Evolutionary conservation across 2,113 vertebrate species (phyloP).

Genomic region (Tachycineta bicolor): DNA sequence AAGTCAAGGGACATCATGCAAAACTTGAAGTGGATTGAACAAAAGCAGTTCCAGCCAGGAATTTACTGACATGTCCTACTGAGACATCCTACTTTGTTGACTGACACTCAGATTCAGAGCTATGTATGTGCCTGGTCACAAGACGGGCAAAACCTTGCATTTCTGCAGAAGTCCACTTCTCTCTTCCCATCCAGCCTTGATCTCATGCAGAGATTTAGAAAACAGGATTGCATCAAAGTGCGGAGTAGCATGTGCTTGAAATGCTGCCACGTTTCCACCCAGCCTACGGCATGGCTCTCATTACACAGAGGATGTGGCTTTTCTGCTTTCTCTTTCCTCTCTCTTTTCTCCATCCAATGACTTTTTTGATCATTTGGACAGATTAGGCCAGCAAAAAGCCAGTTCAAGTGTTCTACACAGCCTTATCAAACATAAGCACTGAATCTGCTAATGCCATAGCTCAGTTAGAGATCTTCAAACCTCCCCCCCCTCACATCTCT

Average conservation of each 20-base stretch:
- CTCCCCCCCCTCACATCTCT: background rate
- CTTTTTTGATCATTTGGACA: background rate
- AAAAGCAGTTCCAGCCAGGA: background rate
- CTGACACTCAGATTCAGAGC: background rate
- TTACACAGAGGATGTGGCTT: background rate
- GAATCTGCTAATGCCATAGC: background rate
- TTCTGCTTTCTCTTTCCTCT: background rate
- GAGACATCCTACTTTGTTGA: background rate
- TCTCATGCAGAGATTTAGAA: background rate
- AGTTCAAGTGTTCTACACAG: background rate
- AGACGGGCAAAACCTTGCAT: background rate
- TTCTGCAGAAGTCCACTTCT: background rate
- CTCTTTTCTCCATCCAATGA: background rate
- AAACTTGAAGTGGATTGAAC: background rate
- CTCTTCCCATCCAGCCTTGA: background rate
- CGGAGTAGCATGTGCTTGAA: background rate
- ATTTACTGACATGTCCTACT: background rate
- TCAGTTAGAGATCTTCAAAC: background rate
- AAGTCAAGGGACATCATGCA: background rate
- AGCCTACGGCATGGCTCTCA: background rate
- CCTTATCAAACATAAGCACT: rapidly evolving
- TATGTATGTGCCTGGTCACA: background rate
- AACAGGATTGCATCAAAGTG: background rate
- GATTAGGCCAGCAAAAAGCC: background rate
- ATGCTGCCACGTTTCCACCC: background rate